phyloP scores from a whole-genome alignment of 2,113 vertebrate species.

The Neogobius melanostomus region DNA sequence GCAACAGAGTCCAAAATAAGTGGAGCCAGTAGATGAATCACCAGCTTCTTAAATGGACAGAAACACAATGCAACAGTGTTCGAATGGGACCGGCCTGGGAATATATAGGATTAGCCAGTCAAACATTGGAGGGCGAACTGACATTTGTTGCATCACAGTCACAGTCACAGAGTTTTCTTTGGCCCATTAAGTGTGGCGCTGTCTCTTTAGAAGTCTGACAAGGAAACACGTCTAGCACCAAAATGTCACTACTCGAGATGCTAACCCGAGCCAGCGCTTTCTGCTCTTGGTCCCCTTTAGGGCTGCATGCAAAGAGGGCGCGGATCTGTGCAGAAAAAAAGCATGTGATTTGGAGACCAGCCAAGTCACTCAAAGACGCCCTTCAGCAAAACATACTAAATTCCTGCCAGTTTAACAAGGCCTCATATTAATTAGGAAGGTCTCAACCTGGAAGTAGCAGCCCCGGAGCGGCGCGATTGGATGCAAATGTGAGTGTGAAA shows the following conservation, averaged over 20 bases:
- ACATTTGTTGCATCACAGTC: constrained; percentile 63
- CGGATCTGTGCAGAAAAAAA: constrained; percentile 19
- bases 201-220: constrained; percentile 61
- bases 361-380: constrained; percentile 9
- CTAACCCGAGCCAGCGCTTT: constrained; percentile 41
- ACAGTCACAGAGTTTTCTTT: constrained; percentile 70
- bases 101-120: constrained; percentile 67
- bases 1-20: constrained; percentile 48
- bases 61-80: constrained; percentile 71
- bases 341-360: constrained; percentile 18
- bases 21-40: constrained; percentile 66
- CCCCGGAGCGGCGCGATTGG: neutral
- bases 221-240: constrained; percentile 57
- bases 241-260: constrained; percentile 56
- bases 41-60: constrained; percentile 52
- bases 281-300: constrained; percentile 23
- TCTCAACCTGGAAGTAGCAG: constrained; percentile 8
- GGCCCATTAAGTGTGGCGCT: constrained; percentile 41
- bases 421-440: neutral
- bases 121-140: constrained; percentile 54
- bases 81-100: constrained; percentile 57
- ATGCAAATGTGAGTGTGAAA: constrained; percentile 20
- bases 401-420: constrained; percentile 15
- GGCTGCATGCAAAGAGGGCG: constrained; percentile 15
- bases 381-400: constrained; percentile 17